Percentiles rank a stretch among this genome's conserved stretches.
phyloP scores from a whole-genome alignment of 2,797 vertebrate genomes.

The Clarias platycephalus region DNA sequence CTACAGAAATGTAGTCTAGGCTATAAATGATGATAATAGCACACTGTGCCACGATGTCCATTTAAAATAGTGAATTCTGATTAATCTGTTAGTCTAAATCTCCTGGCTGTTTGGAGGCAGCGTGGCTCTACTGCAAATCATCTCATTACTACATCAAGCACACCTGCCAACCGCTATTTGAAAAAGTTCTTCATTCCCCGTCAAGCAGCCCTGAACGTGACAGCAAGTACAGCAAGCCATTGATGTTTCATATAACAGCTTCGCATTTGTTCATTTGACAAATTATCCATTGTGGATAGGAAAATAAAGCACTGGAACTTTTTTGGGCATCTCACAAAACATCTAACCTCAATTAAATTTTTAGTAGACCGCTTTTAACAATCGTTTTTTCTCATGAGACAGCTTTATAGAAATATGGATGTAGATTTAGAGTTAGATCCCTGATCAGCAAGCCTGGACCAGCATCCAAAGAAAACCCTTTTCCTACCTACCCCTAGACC shows the following conservation, averaged over 20 bases:
- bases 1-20: neutral
- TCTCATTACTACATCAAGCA: slow-evolving; percentile 24
- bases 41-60: neutral
- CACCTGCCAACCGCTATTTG: slow-evolving; percentile 17
- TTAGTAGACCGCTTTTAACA: neutral
- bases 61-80: slow-evolving; percentile 8
- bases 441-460: neutral
- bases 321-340: slow-evolving; percentile 9
- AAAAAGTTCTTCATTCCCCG: slow-evolving; percentile 27
- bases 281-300: neutral
- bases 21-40: slow-evolving; percentile 4
- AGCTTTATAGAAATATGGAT: neutral
- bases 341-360: neutral
- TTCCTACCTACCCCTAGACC: too few species aligned
- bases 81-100: slow-evolving; percentile 7
- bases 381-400: neutral
- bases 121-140: slow-evolving; percentile 38
- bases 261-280: slow-evolving; percentile 1
- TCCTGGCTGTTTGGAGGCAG: slow-evolving; percentile 8
- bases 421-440: neutral
- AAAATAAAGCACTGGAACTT: neutral
- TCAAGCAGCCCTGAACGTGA: slow-evolving; percentile 3
- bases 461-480: neutral
- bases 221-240: neutral
- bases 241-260: slow-evolving; percentile 15